A percentile compares a stretch with the other conserved stretches of the same genome.
These are phyloP conservation scores for Rhimphoctona megacephalus DNA, from an alignment of 2,888 invertebrate species.

Conservation along the genomic window DNA sequence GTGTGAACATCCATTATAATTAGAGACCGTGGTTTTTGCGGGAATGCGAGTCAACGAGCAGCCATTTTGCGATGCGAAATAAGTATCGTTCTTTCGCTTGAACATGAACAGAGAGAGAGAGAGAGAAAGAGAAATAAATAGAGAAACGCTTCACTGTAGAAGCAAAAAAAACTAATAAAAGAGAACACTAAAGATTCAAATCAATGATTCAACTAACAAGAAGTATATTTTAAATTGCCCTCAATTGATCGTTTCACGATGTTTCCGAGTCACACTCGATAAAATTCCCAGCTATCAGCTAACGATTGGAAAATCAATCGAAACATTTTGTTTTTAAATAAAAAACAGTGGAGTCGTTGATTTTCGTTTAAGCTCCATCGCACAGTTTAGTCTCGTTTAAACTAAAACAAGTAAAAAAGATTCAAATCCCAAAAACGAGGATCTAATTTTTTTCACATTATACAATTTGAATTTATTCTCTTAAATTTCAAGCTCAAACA, in stretches of 20 bases:
- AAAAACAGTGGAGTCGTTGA: not conserved
- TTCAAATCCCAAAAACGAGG: too few relatives aligned
- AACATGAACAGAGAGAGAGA: not conserved
- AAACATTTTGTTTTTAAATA: not conserved
- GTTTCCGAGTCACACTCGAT: conserved; percentile 36
- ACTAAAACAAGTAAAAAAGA: too few relatives aligned
- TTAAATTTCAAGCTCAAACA: too few relatives aligned
- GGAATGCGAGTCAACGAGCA: conserved; percentile 31
- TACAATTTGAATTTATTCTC: too few relatives aligned
- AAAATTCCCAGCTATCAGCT: not conserved
- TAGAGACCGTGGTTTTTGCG: conserved; percentile 48
- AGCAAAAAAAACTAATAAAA: not conserved
- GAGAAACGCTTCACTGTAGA: not conserved
- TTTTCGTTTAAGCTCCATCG: not conserved
- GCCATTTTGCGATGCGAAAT: conserved; percentile 19
- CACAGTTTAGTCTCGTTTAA: too few relatives aligned
- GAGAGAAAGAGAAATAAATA: not conserved
- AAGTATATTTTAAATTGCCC: conserved; percentile 34
- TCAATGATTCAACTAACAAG: conserved; percentile 17
- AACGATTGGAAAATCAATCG: conserved; percentile 13
- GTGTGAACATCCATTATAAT: conserved; percentile 48
- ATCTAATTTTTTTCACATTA: too few relatives aligned
- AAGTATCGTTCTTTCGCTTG: conserved; percentile 33
- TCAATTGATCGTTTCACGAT: conserved; percentile 36
- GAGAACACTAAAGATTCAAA: conserved; percentile 13